Conservation (phyloP, 1,140 invertebrate genomes). For the Apis laboriosa region DNA sequence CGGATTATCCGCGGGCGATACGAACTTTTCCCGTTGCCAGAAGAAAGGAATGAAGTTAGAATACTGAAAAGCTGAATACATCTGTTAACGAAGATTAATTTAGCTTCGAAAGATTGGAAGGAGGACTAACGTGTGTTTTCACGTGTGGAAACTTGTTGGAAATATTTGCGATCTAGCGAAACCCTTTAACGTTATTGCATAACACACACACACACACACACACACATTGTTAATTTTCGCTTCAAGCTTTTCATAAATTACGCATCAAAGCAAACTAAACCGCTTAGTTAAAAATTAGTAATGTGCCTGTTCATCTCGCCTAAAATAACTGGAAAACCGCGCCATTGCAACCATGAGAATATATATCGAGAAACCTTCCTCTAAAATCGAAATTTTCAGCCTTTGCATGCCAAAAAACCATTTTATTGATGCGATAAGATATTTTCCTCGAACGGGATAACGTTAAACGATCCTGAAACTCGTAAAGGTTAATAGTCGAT, state of each 20-base stretch:
- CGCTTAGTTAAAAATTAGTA: neutral
- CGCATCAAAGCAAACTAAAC: neutral
- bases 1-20: neutral
- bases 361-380: neutral
- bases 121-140: too few species aligned
- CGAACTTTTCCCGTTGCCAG: neutral
- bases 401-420: too few species aligned
- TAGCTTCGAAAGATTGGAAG: neutral
- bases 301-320: neutral
- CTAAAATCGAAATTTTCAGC: neutral
- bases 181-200: neutral
- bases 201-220: too few species aligned
- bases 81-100: neutral
- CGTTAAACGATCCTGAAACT: neutral
- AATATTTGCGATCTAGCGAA: neutral
- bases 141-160: too few species aligned
- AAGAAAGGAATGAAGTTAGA: neutral
- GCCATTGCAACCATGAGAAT: neutral
- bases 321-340: neutral
- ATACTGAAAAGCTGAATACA: too few species aligned
- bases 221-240: neutral
- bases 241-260: neutral
- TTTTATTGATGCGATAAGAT: neutral
- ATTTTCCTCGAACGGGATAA: neutral
- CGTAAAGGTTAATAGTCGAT: neutral